Base-by-base conservation (phyloP, 2,797 vertebrate genomes). In the Phataginus tetradactyla region DNA sequence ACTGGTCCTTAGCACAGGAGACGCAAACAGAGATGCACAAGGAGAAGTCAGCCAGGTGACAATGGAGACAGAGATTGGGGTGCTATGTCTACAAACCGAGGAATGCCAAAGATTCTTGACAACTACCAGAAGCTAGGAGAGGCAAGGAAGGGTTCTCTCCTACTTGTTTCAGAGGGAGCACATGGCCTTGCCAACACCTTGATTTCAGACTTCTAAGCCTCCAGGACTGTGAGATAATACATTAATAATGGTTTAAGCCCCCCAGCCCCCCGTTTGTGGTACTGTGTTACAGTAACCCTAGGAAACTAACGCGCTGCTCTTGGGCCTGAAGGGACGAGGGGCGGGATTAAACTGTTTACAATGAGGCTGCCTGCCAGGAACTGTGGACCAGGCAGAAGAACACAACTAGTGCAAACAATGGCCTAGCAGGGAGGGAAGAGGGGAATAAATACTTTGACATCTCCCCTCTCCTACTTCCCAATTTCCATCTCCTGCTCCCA, bases 211-310 rank as follows among this genome's bases (percentile, higher is more conserved):
- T 7, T 72, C 63, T 29, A n/a, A 29, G 63, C 39, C 29, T 72
- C 63, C 71, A 66, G 63, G 42, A 12, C 49, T 25, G 10, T 4
- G 72, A 84, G 72, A 53, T 0, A 1, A 51, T 51, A 9, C 27
- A 5, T 51, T 78, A 51, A 39, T 32, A 7, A 49, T 88, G 63
- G 51, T 25, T n/a, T 59, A 29, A 61, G 59, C 51, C 20, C 0
- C 12, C 4, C 0, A 15, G 7, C 20, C 0, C 12, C 4, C 0
- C 15, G 5, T 37, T 29, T 27, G 8, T 51, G 59, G 32, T 6
- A 9, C 32, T 78, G 72, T 59, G 12, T 83, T 21, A 71, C 6
- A 79, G 57, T 18, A 51, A 39, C 69, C 18, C 39, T 7, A 42
- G 39, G 39, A 78, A 25, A 27, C 10, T 4, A 18, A 32, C 9